These are phyloP conservation scores for Cryptus viduatorius DNA, from an alignment of 2,888 invertebrate species.

Conservation along the genomic window DNA sequence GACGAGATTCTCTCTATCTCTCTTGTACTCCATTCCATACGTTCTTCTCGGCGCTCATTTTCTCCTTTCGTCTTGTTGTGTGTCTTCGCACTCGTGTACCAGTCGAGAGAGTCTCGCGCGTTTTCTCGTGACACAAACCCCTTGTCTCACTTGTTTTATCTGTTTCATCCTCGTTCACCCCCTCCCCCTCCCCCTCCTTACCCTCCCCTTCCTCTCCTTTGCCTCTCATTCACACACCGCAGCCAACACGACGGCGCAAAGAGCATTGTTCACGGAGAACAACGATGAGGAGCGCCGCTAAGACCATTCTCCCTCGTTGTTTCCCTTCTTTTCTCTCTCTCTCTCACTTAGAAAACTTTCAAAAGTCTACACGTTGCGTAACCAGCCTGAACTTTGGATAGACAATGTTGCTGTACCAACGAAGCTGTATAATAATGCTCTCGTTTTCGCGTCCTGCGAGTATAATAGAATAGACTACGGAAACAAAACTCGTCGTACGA, in stretches of 20 bases:
- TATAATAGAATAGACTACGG: constrained; percentile 8
- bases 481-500: background rate
- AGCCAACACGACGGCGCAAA: background rate
- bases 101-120: constrained; percentile 23
- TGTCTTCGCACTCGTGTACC: background rate
- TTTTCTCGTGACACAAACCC: constrained; percentile 1
- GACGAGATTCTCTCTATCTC: constrained; percentile 52
- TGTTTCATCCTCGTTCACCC: background rate
- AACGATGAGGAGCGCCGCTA: background rate
- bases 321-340: background rate
- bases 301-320: constrained; percentile 11
- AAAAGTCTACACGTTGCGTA: constrained; percentile 1
- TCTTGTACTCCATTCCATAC: constrained; percentile 23
- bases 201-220: background rate
- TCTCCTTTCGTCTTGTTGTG: constrained; percentile 5
- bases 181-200: background rate
- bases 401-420: background rate
- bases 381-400: constrained; percentile 9
- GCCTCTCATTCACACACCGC: background rate
- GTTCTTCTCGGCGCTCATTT: constrained; percentile 8
- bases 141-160: constrained; percentile 9
- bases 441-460: background rate
- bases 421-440: background rate
- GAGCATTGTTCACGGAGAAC: constrained; percentile 21
- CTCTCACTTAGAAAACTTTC: constrained; percentile 26